A percentile compares a stretch with the other conserved stretches of the same genome.
phyloP scores from a whole-genome alignment of 1,140 invertebrate genomes.

The Medauroidea extradentata region DNA sequence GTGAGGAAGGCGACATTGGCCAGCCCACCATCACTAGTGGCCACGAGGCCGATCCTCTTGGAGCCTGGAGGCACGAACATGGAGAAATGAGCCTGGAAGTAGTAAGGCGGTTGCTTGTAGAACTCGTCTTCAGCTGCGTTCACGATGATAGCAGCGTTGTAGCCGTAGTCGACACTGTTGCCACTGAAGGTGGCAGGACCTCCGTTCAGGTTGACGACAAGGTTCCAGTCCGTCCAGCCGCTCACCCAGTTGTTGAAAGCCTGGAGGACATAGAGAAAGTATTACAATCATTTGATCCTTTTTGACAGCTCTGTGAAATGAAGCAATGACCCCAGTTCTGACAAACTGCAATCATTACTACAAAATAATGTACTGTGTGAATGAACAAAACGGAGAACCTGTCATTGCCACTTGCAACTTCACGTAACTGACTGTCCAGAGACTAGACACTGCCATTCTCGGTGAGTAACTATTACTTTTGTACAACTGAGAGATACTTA shows the following conservation, averaged over 20 bases:
- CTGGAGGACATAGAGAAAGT: too few species aligned
- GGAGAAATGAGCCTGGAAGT: conserved; percentile 80
- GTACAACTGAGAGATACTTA: too few species aligned
- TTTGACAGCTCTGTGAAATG: too few species aligned
- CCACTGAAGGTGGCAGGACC: conserved; percentile 72
- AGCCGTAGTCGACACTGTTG: conserved; percentile 61
- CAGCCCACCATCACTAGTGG: neutral
- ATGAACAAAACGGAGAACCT: too few species aligned
- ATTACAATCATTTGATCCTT: too few species aligned
- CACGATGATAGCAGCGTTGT: conserved; percentile 63
- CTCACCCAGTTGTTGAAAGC: conserved; percentile 64
- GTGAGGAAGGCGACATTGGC: neutral
- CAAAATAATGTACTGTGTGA: too few species aligned
- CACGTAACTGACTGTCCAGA: too few species aligned
- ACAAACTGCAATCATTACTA: too few species aligned
- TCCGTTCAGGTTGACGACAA: conserved; percentile 69
- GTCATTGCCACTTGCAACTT: too few species aligned
- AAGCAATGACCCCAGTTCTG: too few species aligned
- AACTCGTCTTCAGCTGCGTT: conserved; percentile 62
- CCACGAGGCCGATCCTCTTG: conserved; percentile 37
- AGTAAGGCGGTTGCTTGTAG: conserved; percentile 87
- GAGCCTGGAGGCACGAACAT: conserved; percentile 69
- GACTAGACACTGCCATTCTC: too few species aligned
- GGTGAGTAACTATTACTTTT: too few species aligned
- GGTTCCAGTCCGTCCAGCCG: conserved; percentile 88